These are phyloP conservation scores for Lathamus discolor DNA, from an alignment of 2,113 vertebrate genomes.

Conservation along the genomic window DNA sequence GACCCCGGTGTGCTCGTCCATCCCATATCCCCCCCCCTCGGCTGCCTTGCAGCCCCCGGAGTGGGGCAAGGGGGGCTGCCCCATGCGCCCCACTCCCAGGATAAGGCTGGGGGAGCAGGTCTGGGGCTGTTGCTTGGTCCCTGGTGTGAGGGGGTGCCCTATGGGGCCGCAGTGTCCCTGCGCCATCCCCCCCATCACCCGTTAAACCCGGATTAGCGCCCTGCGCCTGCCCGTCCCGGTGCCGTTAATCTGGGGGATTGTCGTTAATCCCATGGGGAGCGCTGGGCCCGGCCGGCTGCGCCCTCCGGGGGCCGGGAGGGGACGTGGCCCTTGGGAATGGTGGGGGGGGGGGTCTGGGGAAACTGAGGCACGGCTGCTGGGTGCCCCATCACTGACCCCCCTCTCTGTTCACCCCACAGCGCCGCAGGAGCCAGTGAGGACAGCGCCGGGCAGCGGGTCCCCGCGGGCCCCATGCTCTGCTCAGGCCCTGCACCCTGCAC, in stretches of 20 bases:
- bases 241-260: conserved; percentile 38
- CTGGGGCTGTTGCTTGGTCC: accelerated
- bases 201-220: not conserved
- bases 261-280: not conserved
- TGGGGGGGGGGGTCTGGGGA: not conserved
- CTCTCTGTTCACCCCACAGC: not conserved
- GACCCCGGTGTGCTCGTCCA: not conserved
- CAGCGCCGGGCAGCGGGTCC: not conserved
- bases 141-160: not conserved
- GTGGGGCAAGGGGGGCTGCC: not conserved
- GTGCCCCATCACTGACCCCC: not conserved
- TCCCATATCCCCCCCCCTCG: not conserved
- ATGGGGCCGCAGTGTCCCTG: not conserved
- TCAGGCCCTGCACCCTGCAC: not conserved
- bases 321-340: not conserved
- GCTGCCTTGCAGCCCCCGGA: not conserved
- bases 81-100: accelerated
- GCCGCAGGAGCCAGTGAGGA: not conserved
- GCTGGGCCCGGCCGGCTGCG: not conserved
- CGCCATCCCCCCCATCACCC: not conserved
- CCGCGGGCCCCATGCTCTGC: not conserved
- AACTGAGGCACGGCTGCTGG: not conserved
- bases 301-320: not conserved
- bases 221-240: conserved; percentile 12
- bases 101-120: not conserved